These are phyloP conservation scores for Idaea aversata DNA, from an alignment of 2,888 invertebrate species.

Conservation along the genomic window DNA sequence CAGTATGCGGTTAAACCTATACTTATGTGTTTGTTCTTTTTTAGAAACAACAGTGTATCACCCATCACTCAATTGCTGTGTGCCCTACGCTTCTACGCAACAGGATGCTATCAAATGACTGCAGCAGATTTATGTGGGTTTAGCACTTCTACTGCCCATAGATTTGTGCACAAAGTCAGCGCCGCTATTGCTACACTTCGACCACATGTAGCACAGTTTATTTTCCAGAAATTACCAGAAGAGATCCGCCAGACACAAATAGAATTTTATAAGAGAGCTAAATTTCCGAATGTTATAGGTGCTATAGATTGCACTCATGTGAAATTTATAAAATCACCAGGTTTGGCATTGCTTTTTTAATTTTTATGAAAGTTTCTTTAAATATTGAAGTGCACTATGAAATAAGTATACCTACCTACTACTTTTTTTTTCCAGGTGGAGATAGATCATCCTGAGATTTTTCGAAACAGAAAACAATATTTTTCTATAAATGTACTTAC, in stretches of 20 bases:
- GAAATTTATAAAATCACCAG: too few species aligned
- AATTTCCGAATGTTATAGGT: too few species aligned
- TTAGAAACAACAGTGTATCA: too few species aligned
- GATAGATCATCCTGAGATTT: conserved; percentile 18
- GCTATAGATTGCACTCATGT: too few species aligned
- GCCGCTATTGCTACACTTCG: conserved; percentile 16
- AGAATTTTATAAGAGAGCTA: too few species aligned
- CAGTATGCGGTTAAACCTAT: too few species aligned
- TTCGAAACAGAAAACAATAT: conserved; percentile 23
- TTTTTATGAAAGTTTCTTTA: too few species aligned
- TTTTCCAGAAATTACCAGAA: conserved; percentile 5
- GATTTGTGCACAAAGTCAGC: conserved; percentile 10
- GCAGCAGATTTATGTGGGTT: conserved; percentile 12
- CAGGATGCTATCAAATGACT: too few species aligned
- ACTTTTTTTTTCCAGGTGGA: conserved; percentile 14
- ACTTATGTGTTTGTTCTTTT: too few species aligned
- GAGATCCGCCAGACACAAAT: conserved; percentile 18
- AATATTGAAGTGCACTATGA: neutral
- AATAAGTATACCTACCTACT: conserved; percentile 14
- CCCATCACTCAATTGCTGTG: too few species aligned
- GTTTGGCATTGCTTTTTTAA: conserved; percentile 1
- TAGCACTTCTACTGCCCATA: conserved; percentile 16
- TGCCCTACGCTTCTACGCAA: too few species aligned
- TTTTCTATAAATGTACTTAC: conserved; percentile 27
- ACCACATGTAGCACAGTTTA: conserved; percentile 29